Evolutionary conservation across 2,888 invertebrate species (phyloP).

Genomic region (Dusona sp.): DNA sequence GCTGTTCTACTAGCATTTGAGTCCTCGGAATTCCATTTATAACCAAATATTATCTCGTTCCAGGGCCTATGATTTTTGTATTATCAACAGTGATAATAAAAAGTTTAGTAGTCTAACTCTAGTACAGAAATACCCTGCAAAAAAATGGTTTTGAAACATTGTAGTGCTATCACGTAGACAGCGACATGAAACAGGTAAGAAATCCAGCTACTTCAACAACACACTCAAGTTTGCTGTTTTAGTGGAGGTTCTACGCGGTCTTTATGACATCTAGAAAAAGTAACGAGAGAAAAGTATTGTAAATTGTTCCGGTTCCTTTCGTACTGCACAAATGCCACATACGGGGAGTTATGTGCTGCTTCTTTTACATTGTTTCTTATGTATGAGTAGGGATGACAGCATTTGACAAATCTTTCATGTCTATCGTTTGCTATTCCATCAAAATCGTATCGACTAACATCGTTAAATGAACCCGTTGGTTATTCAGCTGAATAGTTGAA

Average conservation of each 20-base stretch:
- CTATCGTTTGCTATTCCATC: slow-evolving; percentile 27
- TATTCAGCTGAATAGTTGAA: slow-evolving; percentile 61
- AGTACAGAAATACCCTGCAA: too few relatives aligned
- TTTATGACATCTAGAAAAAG: not conserved
- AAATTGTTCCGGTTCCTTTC: not conserved
- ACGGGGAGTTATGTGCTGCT: too few relatives aligned
- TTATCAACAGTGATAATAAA: too few relatives aligned
- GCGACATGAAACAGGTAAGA: not conserved
- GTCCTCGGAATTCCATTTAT: not conserved
- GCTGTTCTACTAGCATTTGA: not conserved
- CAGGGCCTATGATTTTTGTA: too few relatives aligned
- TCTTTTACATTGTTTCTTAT: not conserved
- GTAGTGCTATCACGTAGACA: not conserved
- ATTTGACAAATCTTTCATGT: not conserved
- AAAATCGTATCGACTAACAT: slow-evolving; percentile 8
- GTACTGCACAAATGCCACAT: too few relatives aligned
- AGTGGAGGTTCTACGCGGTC: not conserved
- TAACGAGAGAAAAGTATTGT: not conserved
- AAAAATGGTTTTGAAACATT: not conserved
- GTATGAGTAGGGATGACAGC: not conserved
- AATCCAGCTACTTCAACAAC: not conserved
- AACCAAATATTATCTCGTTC: too few relatives aligned
- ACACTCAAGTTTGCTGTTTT: not conserved
- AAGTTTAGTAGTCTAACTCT: too few relatives aligned
- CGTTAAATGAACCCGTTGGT: slow-evolving; percentile 28